A percentile compares a stretch with the other conserved stretches of the same genome.
Evolutionary conservation across 2,888 invertebrate genomes (phyloP).

Genomic region (Calameuta pallipes): DNA sequence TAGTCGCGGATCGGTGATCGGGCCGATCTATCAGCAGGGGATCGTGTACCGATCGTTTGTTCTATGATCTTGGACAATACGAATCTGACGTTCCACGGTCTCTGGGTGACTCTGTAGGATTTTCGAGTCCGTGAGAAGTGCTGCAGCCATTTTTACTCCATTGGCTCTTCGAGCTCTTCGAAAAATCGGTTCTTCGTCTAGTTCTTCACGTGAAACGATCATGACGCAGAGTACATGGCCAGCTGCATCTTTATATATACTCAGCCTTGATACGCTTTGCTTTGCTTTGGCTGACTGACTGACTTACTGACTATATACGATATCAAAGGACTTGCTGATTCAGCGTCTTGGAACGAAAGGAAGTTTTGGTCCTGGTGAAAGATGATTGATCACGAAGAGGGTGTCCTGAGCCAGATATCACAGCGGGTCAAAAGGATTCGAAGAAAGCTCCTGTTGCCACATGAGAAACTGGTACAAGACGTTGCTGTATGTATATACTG

Average conservation of each 20-base stretch:
- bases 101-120: constrained; percentile 41
- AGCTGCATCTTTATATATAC: not conserved
- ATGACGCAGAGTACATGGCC: not conserved
- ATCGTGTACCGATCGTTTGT: constrained; percentile 61
- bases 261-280: not conserved
- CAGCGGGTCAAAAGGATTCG: not conserved
- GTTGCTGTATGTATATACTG: not conserved
- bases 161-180: not conserved
- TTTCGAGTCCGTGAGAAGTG: constrained; percentile 54
- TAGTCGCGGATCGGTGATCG: constrained; percentile 54
- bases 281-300: not conserved
- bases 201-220: not conserved
- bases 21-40: constrained; percentile 60
- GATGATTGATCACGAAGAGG: constrained; percentile 47
- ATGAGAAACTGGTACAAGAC: not conserved
- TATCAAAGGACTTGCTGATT: constrained; percentile 51
- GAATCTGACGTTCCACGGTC: constrained; percentile 51
- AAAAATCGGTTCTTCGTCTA: not conserved
- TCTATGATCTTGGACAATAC: constrained; percentile 53
- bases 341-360: constrained; percentile 34
- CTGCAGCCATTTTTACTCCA: constrained; percentile 26
- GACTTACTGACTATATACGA: not conserved
- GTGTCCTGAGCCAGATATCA: constrained; percentile 34
- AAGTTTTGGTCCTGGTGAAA: constrained; percentile 32
- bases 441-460: not conserved